Evolutionary conservation across 1,140 invertebrate species (phyloP).

Genomic region (Tetramorium alpestre): DNA sequence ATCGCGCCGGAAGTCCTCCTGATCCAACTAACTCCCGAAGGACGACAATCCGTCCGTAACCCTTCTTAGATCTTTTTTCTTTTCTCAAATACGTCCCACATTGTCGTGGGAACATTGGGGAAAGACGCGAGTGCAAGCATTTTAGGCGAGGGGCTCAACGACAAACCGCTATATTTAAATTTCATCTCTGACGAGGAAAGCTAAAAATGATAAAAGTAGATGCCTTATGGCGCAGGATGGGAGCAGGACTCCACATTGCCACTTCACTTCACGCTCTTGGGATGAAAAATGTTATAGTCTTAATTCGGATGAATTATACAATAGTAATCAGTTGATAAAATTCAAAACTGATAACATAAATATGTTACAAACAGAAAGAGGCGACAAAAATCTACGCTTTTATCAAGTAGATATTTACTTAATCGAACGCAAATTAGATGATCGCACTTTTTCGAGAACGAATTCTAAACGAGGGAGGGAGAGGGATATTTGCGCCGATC

Average conservation of each 20-base stretch:
- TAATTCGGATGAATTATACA: background rate
- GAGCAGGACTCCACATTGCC: background rate
- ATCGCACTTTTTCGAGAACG: conserved; percentile 13
- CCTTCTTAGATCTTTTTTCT: conserved; percentile 73
- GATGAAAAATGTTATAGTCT: background rate
- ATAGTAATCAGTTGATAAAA: conserved; percentile 1
- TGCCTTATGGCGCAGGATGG: conserved; percentile 34
- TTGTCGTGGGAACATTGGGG: conserved; percentile 80
- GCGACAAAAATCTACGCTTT: background rate
- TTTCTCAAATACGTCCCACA: conserved; percentile 77
- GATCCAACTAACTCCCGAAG: conserved; percentile 62
- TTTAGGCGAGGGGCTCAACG: conserved; percentile 22
- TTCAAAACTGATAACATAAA: background rate
- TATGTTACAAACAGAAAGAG: background rate
- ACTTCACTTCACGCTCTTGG: too few relatives aligned
- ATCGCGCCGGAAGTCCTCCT: conserved; percentile 70
- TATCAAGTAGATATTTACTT: conserved; percentile 7
- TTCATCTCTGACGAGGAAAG: conserved; percentile 63
- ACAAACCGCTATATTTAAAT: conserved; percentile 81
- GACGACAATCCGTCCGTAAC: conserved; percentile 63
- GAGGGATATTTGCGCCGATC: conserved; percentile 16
- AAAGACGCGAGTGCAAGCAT: conserved; percentile 51
- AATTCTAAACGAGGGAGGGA: conserved; percentile 35
- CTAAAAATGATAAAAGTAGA: conserved; percentile 66
- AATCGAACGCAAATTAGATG: conserved; percentile 41